Evolutionary conservation across 1,140 invertebrate genomes (phyloP).

Genomic region (Uloborus diversus): DNA sequence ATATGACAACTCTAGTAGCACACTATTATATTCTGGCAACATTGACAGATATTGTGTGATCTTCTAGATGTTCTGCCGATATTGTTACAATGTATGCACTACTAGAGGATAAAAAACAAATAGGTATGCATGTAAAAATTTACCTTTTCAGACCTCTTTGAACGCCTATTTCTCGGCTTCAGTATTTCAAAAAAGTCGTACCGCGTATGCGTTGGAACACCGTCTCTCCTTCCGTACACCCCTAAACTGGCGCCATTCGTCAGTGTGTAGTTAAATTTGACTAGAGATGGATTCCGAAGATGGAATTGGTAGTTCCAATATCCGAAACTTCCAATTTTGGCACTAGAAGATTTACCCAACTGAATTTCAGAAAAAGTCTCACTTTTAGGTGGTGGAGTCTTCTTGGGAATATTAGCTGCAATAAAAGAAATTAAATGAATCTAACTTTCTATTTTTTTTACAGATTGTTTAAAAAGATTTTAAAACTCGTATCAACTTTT

Average conservation of each 20-base stretch:
- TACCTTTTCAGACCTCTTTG: conserved; percentile 50
- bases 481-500: no score
- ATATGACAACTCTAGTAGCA: no score
- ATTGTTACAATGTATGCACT: no score
- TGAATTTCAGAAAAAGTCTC: conserved; percentile 71
- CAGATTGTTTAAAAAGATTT: no score
- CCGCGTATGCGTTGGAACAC: conserved; percentile 89
- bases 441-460: no score
- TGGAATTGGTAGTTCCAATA: conserved; percentile 92
- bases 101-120: no score
- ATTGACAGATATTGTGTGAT: no score
- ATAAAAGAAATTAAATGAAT: not conserved
- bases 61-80: no score
- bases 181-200: conserved; percentile 88
- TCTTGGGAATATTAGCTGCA: conserved; percentile 47
- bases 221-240: conserved; percentile 88
- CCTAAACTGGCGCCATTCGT: conserved; percentile 91
- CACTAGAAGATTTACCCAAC: conserved; percentile 79
- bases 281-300: conserved; percentile 87
- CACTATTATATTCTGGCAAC: no score
- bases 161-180: conserved; percentile 31
- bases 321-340: conserved; percentile 83
- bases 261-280: conserved; percentile 87
- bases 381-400: conserved; percentile 39
- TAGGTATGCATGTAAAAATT: no score